Base-by-base conservation (phyloP, 2,797 vertebrate species). In the Taenioides sp. region DNA sequence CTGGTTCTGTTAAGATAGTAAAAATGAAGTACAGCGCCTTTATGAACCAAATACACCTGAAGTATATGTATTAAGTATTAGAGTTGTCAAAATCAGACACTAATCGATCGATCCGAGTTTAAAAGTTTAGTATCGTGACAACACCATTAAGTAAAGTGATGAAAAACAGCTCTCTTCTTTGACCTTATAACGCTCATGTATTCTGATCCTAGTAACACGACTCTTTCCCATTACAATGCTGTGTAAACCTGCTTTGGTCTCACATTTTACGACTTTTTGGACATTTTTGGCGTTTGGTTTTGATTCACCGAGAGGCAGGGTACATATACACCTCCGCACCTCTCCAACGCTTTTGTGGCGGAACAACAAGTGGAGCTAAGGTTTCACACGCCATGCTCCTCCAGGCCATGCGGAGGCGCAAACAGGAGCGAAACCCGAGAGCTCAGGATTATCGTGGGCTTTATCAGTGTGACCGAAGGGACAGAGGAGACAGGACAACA, bases 371-470 rank as follows among this genome's bases (percentile, higher is more conserved):
- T 1, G 23, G 14, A 18, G 23, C 11, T 59, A 27, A 25, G 16
- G 58, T 59, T 59, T 16, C 58, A 28, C 12, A 59, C 25, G 58
- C 58, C 27, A 16, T 6, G 27, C 5, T 18, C 58, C 58, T 59
- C 58, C 25, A 7, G 58, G 25, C 58, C 23, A 28, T 7, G 27
- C 58, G 58, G 25, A 28, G 58, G 12, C 58, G 17, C 58, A 28
- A 59, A 59, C 58, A 59, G 58, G 22, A 59, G 58, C 27, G 58
- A 59, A 59, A 59, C 14, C 25, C 17, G 58, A 59, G 23, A 59
- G 58, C 58, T 1, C 2, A 0, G 58, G 25, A 28, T 59, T 59
- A 59, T 17, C 2, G 14, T 6, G 55, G 50, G 58, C 14, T 59
- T 59, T 14, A 28, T 59, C 16, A 59, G 25, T 18, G 25, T 2